Evolutionary conservation across 2,797 vertebrate species (phyloP), one percentile per base, ranked within the genome.

Genomic region (Dromococcyx pavoninus): DNA sequence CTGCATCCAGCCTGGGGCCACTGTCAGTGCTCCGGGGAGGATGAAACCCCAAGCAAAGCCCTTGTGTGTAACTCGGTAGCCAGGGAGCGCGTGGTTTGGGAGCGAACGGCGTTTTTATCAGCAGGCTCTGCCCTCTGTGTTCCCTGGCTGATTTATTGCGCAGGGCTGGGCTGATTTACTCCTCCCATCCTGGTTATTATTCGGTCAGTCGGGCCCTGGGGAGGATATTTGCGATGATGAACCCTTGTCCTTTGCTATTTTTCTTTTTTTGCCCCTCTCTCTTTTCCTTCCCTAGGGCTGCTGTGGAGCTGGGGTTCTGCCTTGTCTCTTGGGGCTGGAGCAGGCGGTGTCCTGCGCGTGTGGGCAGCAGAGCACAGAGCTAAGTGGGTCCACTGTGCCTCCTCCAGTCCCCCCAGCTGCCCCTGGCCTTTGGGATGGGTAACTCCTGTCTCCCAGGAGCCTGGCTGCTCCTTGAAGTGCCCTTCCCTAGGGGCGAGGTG

Each of bases 321-420:
- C 33, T 69, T 77, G 13, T 50, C 64, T 64, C n/a, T 43, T 9
- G 25, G 6, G 7, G 15, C 15, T 61, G n/a, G 43, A 25, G 30
- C 64, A 13, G 17, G 72, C 46, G 12, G 15, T 1, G 7, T 65
- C 43, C 30, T 1, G 2, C 0, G 2, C 0, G 4, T 14, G 15
- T 0, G 5, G 17, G 53, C 61, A n/a, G 72, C 4, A 1, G 24
- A 35, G n/a, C 27, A n/a, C 41, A 5, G 16, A 16, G 18, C 76
- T 27, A 21, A 1, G 0, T 4, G 14, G 32, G 60, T 69, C 39
- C 10, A 0, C 9, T 43, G 16, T 16, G 17, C 35, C 41, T 19
- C 18, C 30, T 79, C 5, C 37, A 50, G 41, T 10, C 43, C 57
- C 19, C 57, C 66, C 1, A 51, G 56, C 37, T 53, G 46, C 33